These are phyloP conservation scores for Mamestra brassicae DNA, from an alignment of 2,888 invertebrate genomes.

Conservation along the genomic window DNA sequence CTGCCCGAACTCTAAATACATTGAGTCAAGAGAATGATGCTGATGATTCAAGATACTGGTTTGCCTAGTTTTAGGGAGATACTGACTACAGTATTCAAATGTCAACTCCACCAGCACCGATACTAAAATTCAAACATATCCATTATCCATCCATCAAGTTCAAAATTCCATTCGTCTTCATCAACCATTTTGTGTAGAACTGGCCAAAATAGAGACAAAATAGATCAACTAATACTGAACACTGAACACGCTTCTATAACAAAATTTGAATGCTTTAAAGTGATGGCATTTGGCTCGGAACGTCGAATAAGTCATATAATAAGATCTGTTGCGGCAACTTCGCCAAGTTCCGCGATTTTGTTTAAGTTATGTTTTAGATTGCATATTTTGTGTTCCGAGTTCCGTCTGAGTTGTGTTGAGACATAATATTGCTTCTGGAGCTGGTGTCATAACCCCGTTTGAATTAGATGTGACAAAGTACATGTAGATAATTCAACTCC, in stretches of 20 bases:
- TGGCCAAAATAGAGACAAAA: constrained; percentile 7
- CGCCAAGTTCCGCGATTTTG: constrained; percentile 44
- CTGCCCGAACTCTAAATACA: too few species aligned
- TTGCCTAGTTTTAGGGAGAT: too few species aligned
- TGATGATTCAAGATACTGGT: too few species aligned
- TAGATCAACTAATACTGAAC: constrained; percentile 5
- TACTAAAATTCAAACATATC: background rate
- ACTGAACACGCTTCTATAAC: constrained; percentile 1
- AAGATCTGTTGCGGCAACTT: constrained; percentile 20
- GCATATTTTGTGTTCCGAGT: constrained; percentile 32
- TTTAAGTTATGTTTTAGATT: constrained; percentile 36
- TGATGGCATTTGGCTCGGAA: constrained; percentile 39
- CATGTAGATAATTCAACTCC: background rate
- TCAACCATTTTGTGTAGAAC: background rate
- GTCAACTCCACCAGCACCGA: background rate
- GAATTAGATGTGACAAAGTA: background rate
- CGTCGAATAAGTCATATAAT: constrained; percentile 38
- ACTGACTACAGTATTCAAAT: background rate
- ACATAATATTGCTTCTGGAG: background rate
- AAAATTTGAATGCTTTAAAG: constrained; percentile 36
- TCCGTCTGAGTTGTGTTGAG: background rate
- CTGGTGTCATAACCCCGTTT: background rate
- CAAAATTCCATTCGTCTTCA: background rate
- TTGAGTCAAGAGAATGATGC: too few species aligned
- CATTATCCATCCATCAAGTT: background rate